These are phyloP conservation scores for Stenolophus ochropezus DNA, from an alignment of 2,888 invertebrate genomes.

Conservation along the genomic window DNA sequence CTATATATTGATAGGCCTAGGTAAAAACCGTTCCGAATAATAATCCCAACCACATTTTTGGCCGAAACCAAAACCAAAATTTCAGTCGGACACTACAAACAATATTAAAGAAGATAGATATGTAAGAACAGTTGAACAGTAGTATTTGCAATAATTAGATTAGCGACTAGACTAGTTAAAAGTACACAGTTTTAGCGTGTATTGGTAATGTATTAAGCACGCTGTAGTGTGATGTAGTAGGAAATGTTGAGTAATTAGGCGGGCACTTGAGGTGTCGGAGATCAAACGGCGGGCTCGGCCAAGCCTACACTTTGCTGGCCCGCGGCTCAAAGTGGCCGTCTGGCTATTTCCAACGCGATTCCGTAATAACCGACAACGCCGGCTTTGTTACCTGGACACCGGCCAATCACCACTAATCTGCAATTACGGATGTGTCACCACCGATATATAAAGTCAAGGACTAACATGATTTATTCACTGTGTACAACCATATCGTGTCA, in stretches of 20 bases:
- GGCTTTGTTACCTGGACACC: conserved; percentile 24
- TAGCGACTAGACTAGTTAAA: background rate
- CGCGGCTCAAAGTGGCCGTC: conserved; percentile 19
- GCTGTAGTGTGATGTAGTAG: no score
- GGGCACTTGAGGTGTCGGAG: conserved; percentile 3
- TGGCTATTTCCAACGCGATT: conserved; percentile 2
- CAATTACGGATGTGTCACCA: conserved; percentile 49
- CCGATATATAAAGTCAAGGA: conserved; percentile 27
- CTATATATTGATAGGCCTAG: no score
- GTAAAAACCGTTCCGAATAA: no score
- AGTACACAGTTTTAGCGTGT: background rate
- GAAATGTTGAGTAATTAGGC: conserved; percentile 41
- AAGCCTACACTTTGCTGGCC: conserved; percentile 41
- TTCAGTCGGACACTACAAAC: no score
- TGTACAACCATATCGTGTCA: background rate
- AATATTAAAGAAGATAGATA: no score
- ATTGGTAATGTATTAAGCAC: conserved; percentile 11
- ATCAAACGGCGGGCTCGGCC: conserved; percentile 20
- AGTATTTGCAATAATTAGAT: background rate
- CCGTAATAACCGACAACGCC: conserved; percentile 24
- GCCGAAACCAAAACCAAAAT: no score
- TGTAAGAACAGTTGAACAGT: no score
- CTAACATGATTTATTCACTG: conserved; percentile 32
- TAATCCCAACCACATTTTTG: no score
- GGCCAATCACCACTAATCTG: conserved; percentile 47